Evolutionary conservation across 2,113 vertebrate genomes (phyloP).

Genomic region (Tragulus kanchil): DNA sequence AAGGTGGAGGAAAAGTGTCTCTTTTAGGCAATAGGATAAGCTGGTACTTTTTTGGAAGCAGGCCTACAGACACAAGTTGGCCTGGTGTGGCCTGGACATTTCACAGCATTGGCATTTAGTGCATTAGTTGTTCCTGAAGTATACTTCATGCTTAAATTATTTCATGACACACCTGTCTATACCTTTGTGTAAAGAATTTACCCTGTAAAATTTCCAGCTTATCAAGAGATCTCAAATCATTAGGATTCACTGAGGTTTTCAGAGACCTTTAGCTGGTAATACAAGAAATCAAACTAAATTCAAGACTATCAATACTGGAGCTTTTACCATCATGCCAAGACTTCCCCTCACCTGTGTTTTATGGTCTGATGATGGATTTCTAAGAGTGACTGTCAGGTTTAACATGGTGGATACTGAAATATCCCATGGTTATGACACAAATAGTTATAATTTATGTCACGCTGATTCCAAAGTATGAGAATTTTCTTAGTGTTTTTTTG

Average conservation of each 20-base stretch:
- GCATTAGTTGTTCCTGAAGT: background rate
- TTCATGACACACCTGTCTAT: background rate
- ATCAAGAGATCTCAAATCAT: background rate
- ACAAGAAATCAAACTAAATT: background rate
- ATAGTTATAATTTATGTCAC: background rate
- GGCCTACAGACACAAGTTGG: background rate
- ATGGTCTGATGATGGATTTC: background rate
- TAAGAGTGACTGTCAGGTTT: background rate
- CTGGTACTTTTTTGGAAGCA: slow-evolving; percentile 1
- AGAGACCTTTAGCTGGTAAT: background rate
- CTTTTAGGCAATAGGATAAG: background rate
- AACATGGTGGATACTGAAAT: background rate
- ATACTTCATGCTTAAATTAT: background rate
- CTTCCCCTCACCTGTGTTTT: background rate
- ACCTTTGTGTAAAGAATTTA: background rate
- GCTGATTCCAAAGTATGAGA: background rate
- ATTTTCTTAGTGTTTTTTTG: background rate
- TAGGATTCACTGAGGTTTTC: background rate
- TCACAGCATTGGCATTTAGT: background rate
- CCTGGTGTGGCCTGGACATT: background rate
- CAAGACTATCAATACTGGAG: background rate
- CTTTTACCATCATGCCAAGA: background rate
- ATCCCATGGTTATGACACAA: background rate
- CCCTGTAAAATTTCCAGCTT: background rate
- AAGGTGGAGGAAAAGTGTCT: background rate